phyloP scores from a whole-genome alignment of 2,888 invertebrate species.

The Drosophila paracracens region DNA sequence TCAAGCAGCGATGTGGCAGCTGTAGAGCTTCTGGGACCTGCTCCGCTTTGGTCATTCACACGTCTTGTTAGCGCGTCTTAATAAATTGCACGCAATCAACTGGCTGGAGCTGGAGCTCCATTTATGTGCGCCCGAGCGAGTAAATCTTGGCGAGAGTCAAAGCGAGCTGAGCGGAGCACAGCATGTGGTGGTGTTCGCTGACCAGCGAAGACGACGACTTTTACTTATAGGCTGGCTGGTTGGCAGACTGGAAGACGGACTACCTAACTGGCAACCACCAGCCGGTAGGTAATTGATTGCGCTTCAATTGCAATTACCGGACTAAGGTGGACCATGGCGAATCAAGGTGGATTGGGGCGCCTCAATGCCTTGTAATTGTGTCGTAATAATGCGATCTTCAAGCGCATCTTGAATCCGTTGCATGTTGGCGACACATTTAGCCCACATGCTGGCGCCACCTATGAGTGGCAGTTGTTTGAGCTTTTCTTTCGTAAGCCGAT shows the following conservation, averaged over 20 bases:
- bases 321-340: conserved; percentile 38
- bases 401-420: conserved; percentile 26
- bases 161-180: conserved; percentile 59
- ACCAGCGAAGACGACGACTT: conserved; percentile 61
- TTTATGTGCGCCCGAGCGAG: conserved; percentile 76
- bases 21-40: conserved; percentile 54
- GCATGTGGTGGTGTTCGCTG: conserved; percentile 64
- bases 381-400: conserved; percentile 72
- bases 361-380: conserved; percentile 73
- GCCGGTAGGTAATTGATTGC: conserved; percentile 82
- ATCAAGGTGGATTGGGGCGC: conserved; percentile 30
- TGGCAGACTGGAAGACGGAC: conserved; percentile 27
- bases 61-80: conserved; percentile 82
- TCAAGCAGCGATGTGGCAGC: conserved; percentile 45
- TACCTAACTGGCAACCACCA: conserved; percentile 68
- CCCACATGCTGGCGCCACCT: conserved; percentile 72
- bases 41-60: conserved; percentile 80
- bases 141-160: conserved; percentile 71
- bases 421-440: conserved; percentile 63
- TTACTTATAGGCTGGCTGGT: conserved; percentile 38
- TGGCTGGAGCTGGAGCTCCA: conserved; percentile 77
- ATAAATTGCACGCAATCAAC: conserved; percentile 81
- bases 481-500: conserved; percentile 11
- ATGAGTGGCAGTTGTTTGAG: conserved; percentile 44
- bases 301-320: conserved; percentile 79